These are phyloP conservation scores for Linnaemya tessellans DNA, from an alignment of 2,888 invertebrate genomes.

Conservation along the genomic window DNA sequence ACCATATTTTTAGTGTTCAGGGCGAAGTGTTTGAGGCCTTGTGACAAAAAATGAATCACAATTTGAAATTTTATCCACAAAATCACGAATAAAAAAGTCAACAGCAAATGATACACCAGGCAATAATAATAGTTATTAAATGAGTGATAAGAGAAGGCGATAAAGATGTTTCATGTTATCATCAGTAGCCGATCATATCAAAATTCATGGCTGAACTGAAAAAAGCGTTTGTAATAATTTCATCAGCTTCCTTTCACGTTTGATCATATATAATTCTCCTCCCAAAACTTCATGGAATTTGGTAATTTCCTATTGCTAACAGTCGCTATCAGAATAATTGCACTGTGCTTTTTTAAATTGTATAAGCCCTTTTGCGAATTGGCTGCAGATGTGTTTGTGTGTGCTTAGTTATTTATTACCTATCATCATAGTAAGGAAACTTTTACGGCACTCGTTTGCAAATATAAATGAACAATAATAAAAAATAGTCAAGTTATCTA, in stretches of 20 bases:
- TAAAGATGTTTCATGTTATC: slow-evolving; percentile 3
- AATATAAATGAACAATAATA: background rate
- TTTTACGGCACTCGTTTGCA: background rate
- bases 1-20: too few relatives aligned
- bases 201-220: background rate
- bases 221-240: background rate
- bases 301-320: background rate
- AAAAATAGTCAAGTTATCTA: slow-evolving; percentile 50
- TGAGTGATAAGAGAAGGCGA: background rate
- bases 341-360: background rate
- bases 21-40: too few relatives aligned
- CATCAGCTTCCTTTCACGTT: background rate
- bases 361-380: background rate
- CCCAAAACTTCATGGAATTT: background rate
- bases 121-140: background rate
- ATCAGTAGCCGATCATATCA: slow-evolving; percentile 6
- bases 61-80: too few relatives aligned
- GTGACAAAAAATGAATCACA: too few relatives aligned
- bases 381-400: background rate
- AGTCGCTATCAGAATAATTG: background rate
- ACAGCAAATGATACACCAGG: background rate
- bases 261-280: background rate
- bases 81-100: too few relatives aligned
- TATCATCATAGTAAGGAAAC: slow-evolving; percentile 22
- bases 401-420: slow-evolving; percentile 34